These are phyloP conservation scores for Triplophysa tibetana DNA, from an alignment of 2,113 vertebrate species.

Conservation along the genomic window DNA sequence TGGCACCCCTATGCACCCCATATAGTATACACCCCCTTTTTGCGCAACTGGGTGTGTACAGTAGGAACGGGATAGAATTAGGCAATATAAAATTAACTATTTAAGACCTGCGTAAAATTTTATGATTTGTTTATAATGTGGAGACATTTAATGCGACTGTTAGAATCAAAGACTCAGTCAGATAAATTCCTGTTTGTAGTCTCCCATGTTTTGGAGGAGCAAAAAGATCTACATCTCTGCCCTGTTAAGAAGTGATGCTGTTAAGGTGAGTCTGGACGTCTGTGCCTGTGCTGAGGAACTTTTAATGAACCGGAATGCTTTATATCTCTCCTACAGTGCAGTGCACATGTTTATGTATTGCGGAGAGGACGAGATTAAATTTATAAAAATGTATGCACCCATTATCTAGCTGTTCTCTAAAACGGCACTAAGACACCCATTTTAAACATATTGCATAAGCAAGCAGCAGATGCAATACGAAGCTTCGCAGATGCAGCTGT, in stretches of 20 bases:
- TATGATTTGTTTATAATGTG: too few species aligned
- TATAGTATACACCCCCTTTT: too few species aligned
- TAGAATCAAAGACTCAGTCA: neutral
- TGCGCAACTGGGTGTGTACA: too few species aligned
- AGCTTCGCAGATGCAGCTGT: slow-evolving; percentile 34
- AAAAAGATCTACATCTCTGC: neutral
- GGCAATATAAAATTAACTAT: too few species aligned
- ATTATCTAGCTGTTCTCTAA: slow-evolving; percentile 36
- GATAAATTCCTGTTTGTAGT: neutral
- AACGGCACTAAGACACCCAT: slow-evolving; percentile 47
- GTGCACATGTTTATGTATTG: slow-evolving; percentile 54
- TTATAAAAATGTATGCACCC: slow-evolving; percentile 45
- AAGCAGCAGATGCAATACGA: slow-evolving; percentile 23
- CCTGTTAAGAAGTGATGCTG: neutral
- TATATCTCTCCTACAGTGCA: neutral
- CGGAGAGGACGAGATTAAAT: slow-evolving; percentile 9
- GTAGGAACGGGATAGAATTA: too few species aligned
- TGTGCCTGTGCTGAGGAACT: neutral
- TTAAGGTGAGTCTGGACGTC: neutral
- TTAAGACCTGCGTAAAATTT: too few species aligned
- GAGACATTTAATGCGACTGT: neutral
- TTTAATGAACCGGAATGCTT: too few species aligned
- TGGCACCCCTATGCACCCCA: too few species aligned
- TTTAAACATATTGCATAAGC: slow-evolving; percentile 65
- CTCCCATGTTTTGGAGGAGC: too few species aligned